A percentile compares a stretch with the other conserved stretches of the same genome.
phyloP scores from a whole-genome alignment of 2,797 vertebrate species.

The Eulemur albifrons region DNA sequence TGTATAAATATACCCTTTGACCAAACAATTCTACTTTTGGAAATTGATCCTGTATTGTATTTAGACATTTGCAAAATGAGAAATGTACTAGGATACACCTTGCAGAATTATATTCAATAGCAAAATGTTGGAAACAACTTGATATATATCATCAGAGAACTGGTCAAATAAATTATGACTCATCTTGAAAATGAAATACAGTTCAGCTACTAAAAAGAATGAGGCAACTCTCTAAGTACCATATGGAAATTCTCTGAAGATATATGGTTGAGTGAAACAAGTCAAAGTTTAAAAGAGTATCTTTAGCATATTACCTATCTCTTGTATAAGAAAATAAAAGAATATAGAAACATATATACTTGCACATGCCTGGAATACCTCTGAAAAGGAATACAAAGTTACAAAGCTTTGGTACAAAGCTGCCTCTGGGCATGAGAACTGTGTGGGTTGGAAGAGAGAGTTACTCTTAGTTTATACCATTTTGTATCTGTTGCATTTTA shows the following conservation, averaged over 20 bases:
- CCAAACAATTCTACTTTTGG: neutral
- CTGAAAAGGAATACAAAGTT: neutral
- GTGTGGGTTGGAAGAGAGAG: neutral
- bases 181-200: neutral
- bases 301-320: neutral
- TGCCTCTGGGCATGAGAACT: neutral
- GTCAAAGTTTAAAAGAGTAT: constrained; percentile 28
- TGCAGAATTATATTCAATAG: neutral
- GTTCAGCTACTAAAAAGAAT: constrained; percentile 25
- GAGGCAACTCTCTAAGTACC: neutral
- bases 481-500: neutral
- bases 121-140: constrained; percentile 25
- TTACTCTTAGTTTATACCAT: neutral
- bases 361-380: neutral
- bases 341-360: neutral
- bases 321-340: neutral
- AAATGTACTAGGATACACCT: neutral
- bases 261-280: neutral
- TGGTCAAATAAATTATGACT: constrained; percentile 36
- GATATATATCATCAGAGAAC: neutral
- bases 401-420: neutral
- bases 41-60: neutral
- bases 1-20: neutral
- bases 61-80: neutral
- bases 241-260: neutral